Evolutionary conservation across 2,113 vertebrate genomes (phyloP), one percentile per base, ranked within the genome.

Genomic region (Panthera leo): DNA sequence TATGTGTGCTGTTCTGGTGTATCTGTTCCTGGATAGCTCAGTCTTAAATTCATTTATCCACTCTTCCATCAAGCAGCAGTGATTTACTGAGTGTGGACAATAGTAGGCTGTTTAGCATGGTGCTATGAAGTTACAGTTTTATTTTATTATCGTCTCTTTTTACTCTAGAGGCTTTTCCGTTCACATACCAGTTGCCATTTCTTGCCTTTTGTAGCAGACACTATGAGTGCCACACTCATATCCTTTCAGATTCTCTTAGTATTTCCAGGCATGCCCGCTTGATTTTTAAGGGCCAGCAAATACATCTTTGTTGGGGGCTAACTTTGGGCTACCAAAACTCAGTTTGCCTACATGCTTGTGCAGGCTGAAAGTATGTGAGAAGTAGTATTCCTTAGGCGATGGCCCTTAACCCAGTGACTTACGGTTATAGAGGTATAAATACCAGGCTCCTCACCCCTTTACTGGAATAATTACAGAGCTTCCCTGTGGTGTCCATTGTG

Each of bases 381-480:
- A 96, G 87, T 76, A 70, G 67, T 68, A 14, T 86, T 27, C 6
- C 15, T 63, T 65, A 42, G n/a, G 45, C 85, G 31, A 80, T 89
- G n/a, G 39, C 10, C 29, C 65, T 84, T 88, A 93, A 75, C 58
- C 18, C 21, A 70, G 29, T 82, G 70, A 85, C 27, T 23, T 93
- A 0, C 58, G 39, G 14, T 29, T 34, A 2, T 42, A 71, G 36
- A 95, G 23, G 18, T 76, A 36, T 85, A 93, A 94, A 70, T 71
- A 70, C n/a, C 13, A 39, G 67, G 45, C 5, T 97, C 34, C 80
- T 85, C 0, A 88, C 1, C 21, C 29, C 19, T 92, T 95, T 95
- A n/a, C 53, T 85, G 70, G 34, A 91, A 85, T 95, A 91, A 88
- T 82, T 96, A 31, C 58, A 88, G 51, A 88, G 36, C 7, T 58